Percentiles rank a stretch among this genome's conserved stretches.
Conservation (phyloP, 2,797 vertebrate species). For the Poeciliopsis turneri region DNA sequence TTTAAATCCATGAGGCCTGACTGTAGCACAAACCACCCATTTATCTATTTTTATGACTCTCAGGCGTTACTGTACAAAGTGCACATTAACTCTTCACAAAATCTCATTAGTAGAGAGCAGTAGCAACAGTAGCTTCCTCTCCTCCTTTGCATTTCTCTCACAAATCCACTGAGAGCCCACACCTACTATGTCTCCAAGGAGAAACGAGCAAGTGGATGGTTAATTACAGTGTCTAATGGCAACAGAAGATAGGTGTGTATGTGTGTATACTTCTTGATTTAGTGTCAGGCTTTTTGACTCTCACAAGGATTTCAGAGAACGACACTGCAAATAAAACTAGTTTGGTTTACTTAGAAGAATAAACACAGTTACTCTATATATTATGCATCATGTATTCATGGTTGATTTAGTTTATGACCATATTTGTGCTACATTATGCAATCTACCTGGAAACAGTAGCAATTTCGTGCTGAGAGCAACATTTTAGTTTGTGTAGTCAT, state of each 20-base stretch:
- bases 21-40: conserved; percentile 1
- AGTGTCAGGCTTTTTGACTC: neutral
- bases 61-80: conserved; percentile 1
- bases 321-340: neutral
- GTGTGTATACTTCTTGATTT: conserved; percentile 16
- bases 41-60: conserved; percentile 5
- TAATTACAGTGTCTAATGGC: conserved; percentile 77
- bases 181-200: conserved; percentile 60
- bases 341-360: neutral
- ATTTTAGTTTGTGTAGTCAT: neutral
- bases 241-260: conserved; percentile 52
- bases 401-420: neutral
- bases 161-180: conserved; percentile 53
- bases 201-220: conserved; percentile 65
- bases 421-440: neutral
- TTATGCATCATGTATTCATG: neutral
- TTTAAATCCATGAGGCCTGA: neutral
- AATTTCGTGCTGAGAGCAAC: neutral
- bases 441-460: neutral
- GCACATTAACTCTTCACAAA: conserved; percentile 14
- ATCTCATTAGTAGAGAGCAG: conserved; percentile 36
- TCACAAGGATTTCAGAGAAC: neutral
- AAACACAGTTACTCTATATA: neutral
- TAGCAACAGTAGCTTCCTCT: conserved; percentile 36
- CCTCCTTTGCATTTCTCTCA: conserved; percentile 24